These are phyloP conservation scores for Cotesia vestalis DNA, from an alignment of 1,140 invertebrate species.

Conservation along the genomic window DNA sequence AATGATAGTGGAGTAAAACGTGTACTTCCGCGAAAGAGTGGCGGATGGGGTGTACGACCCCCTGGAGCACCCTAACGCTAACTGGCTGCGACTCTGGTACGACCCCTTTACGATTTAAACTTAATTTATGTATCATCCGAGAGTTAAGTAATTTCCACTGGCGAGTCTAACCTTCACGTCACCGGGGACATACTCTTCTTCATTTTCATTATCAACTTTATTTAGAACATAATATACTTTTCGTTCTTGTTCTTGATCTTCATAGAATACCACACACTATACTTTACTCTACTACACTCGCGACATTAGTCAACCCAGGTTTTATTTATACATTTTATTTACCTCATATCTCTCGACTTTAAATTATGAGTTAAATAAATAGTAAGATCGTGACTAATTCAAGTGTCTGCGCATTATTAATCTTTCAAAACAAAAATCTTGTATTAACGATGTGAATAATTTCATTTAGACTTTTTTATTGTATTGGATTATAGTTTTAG, in stretches of 20 bases:
- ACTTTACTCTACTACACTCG: neutral
- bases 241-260: slow-evolving; percentile 16
- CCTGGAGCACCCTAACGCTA: slow-evolving; percentile 67
- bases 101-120: slow-evolving; percentile 65
- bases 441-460: slow-evolving; percentile 27
- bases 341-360: neutral
- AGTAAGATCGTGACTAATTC: slow-evolving; percentile 18
- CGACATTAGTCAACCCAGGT: neutral
- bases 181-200: slow-evolving; percentile 41
- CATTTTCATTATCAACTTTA: slow-evolving; percentile 41
- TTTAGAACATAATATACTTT: slow-evolving; percentile 16
- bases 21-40: slow-evolving; percentile 39
- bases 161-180: slow-evolving; percentile 32
- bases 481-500: neutral
- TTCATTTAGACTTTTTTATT: slow-evolving; percentile 15
- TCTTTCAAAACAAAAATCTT: slow-evolving; percentile 26
- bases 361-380: slow-evolving; percentile 22
- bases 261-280: neutral
- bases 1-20: slow-evolving; percentile 36
- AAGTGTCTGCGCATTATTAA: slow-evolving; percentile 21
- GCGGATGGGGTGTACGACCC: slow-evolving; percentile 59
- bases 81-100: slow-evolving; percentile 63
- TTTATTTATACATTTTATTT: neutral
- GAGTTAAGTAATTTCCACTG: slow-evolving; percentile 68
- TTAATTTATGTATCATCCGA: slow-evolving; percentile 69